A percentile compares a stretch with the other conserved stretches of the same genome.
phyloP scores from a whole-genome alignment of 1,140 invertebrate species.

The Lithobius niger region DNA sequence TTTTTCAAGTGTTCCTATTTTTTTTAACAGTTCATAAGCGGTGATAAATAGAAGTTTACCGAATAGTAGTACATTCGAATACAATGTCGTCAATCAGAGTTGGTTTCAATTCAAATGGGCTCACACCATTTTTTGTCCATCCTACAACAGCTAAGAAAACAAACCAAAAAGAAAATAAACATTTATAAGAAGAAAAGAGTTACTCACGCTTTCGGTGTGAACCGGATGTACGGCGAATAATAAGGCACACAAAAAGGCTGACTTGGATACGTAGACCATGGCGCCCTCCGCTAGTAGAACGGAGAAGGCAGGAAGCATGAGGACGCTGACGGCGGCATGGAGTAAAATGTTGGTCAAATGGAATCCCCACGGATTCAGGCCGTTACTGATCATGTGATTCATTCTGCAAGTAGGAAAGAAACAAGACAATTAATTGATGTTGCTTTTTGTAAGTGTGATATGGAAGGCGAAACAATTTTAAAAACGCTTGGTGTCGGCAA shows the following conservation, averaged over 20 bases:
- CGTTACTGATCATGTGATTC: slow-evolving; percentile 43
- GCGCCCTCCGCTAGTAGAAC: slow-evolving; percentile 30
- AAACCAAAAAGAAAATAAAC: too few species aligned
- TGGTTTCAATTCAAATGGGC: too few species aligned
- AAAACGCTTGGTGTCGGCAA: too few species aligned
- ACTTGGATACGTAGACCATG: neutral
- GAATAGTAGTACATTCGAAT: too few species aligned
- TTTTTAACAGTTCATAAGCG: too few species aligned
- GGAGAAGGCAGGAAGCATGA: slow-evolving; percentile 45
- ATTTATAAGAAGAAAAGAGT: slow-evolving; percentile 4
- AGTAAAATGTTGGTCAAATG: slow-evolving; percentile 55
- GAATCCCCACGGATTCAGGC: slow-evolving; percentile 48
- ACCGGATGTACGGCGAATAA: slow-evolving; percentile 89
- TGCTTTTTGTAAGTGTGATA: too few species aligned
- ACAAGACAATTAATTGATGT: slow-evolving; percentile 1
- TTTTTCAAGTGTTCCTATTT: too few species aligned
- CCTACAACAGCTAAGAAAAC: too few species aligned
- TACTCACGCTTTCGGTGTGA: slow-evolving; percentile 70
- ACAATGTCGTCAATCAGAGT: too few species aligned
- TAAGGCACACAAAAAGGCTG: slow-evolving; percentile 42
- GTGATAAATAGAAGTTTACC: too few species aligned
- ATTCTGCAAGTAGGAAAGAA: slow-evolving; percentile 40
- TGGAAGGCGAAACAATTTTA: too few species aligned
- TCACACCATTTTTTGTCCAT: too few species aligned
- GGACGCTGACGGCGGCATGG: slow-evolving; percentile 47